Conservation (phyloP, 2,113 vertebrate species). For the Indri indri region DNA sequence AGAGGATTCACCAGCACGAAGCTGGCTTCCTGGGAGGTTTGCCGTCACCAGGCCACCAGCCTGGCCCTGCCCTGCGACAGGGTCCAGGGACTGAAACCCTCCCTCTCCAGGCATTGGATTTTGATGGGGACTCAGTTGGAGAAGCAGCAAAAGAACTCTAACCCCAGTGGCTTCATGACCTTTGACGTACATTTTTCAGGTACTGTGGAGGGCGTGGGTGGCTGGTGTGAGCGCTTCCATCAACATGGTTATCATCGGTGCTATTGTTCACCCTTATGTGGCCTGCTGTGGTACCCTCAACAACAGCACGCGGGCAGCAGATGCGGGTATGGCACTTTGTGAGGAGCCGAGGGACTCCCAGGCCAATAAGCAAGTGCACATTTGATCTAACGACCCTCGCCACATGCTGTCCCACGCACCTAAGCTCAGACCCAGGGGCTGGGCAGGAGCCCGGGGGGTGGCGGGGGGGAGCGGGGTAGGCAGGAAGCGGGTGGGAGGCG, state of each 20-base stretch:
- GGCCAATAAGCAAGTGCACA: background rate
- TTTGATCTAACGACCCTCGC: fast-evolving
- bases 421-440: fast-evolving
- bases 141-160: background rate
- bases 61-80: background rate
- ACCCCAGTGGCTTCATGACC: fast-evolving
- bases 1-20: fast-evolving
- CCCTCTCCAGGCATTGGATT: fast-evolving
- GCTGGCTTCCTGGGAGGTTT: fast-evolving
- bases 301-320: fast-evolving
- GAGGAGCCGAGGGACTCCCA: background rate
- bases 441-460: background rate
- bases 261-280: fast-evolving
- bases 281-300: background rate
- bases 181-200: background rate
- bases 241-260: fast-evolving
- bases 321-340: fast-evolving
- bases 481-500: background rate
- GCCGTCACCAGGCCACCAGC: background rate
- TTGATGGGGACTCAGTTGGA: background rate
- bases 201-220: background rate
- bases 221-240: fast-evolving
- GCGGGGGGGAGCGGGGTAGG: no score
- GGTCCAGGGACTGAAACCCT: fast-evolving
- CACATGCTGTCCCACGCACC: background rate